Conservation (phyloP, 2,113 vertebrate species). For the Suricata suricatta region DNA sequence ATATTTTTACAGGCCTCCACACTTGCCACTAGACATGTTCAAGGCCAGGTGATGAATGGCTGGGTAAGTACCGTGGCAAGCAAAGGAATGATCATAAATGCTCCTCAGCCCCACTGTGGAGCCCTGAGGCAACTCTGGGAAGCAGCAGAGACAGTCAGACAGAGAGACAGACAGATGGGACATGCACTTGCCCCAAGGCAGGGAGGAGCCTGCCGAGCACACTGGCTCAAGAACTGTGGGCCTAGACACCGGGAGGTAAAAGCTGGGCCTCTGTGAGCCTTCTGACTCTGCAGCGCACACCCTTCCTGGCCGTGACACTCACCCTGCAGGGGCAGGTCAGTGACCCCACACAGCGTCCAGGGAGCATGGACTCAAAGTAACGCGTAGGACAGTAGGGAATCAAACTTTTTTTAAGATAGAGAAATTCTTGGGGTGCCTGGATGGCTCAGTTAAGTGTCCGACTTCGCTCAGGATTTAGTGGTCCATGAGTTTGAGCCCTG, state of each 20-base stretch:
- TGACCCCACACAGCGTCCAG: accelerated
- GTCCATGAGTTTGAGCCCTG: too few relatives aligned
- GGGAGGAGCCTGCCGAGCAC: neutral
- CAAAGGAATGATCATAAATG: neutral
- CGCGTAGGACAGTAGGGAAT: neutral
- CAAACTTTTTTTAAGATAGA: neutral
- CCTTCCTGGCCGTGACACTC: neutral
- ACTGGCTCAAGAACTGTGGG: neutral
- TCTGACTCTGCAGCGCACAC: neutral
- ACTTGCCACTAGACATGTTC: neutral
- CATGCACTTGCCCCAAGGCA: neutral
- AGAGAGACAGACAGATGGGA: neutral
- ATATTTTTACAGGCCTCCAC: constrained; percentile 55
- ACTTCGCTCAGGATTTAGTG: too few relatives aligned
- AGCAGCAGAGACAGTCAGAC: neutral
- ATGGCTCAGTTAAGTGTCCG: too few relatives aligned
- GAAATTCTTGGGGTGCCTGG: too few relatives aligned
- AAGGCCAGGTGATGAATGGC: neutral
- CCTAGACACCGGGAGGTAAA: neutral
- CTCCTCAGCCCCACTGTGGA: neutral
- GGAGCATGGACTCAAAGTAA: neutral
- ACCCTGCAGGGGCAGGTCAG: neutral
- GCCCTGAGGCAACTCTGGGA: neutral
- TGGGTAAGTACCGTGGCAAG: neutral
- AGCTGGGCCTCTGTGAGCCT: neutral